Percentiles rank a stretch among this genome's conserved stretches.
These are phyloP conservation scores for Rhea americana DNA, from an alignment of 2,113 vertebrate genomes.

Conservation along the genomic window DNA sequence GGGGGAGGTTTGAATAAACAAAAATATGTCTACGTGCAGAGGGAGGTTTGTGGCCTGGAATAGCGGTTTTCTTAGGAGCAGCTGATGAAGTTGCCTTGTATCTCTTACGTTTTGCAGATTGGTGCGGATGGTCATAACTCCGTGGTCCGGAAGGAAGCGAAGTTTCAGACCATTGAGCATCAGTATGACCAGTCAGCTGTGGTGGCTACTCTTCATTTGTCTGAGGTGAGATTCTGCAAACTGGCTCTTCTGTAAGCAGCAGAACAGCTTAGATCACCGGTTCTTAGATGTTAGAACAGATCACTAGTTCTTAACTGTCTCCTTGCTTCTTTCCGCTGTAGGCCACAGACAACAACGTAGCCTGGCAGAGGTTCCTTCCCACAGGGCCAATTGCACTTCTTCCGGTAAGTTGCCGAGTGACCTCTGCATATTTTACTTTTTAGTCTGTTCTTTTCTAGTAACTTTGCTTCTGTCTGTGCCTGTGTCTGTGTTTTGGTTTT, in stretches of 20 bases:
- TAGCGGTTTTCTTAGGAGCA: background rate
- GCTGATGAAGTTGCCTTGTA: background rate
- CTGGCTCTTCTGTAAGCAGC: background rate
- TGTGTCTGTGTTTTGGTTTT: background rate
- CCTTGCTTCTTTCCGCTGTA: conserved; percentile 46
- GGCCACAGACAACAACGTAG: conserved; percentile 95
- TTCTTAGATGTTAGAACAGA: background rate
- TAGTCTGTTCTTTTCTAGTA: background rate
- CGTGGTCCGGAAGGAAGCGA: conserved; percentile 82
- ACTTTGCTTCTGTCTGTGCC: background rate
- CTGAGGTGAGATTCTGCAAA: conserved; percentile 80
- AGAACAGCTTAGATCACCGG: background rate
- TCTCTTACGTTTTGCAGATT: conserved; percentile 76
- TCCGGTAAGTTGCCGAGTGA: conserved; percentile 80
- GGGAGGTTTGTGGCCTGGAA: background rate
- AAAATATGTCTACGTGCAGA: background rate
- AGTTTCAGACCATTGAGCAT: conserved; percentile 89
- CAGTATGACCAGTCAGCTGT: conserved; percentile 94
- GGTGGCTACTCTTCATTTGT: conserved; percentile 92
- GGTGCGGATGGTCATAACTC: conserved; percentile 95
- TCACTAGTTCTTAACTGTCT: background rate
- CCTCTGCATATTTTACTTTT: background rate
- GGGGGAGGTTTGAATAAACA: background rate
- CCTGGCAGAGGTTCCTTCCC: conserved; percentile 98
- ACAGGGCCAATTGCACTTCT: conserved; percentile 94